phyloP scores from a whole-genome alignment of 2,888 invertebrate genomes.

The Caenorhabditis sinica region DNA sequence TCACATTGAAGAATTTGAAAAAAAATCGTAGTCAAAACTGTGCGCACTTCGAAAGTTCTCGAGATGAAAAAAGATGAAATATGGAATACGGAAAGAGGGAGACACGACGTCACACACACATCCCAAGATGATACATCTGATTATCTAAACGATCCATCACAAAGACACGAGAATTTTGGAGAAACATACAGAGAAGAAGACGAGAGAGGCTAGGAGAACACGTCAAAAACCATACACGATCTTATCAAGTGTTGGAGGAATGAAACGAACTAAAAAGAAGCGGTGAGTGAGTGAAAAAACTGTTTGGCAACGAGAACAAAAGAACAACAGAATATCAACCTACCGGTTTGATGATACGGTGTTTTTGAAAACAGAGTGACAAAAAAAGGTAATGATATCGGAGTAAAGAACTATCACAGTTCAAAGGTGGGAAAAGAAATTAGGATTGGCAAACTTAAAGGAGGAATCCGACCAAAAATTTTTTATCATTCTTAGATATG shows the following conservation, averaged over 20 bases:
- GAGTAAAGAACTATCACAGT: not conserved
- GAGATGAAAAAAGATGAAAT: conserved; percentile 31
- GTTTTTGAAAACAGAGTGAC: no score
- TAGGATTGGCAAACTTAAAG: no score
- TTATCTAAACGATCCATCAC: conserved; percentile 62
- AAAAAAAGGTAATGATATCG: no score
- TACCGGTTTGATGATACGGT: not conserved
- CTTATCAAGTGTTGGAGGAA: conserved; percentile 15
- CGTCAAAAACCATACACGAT: conserved; percentile 39
- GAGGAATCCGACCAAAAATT: no score
- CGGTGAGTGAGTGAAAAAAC: not conserved
- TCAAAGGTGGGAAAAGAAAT: not conserved
- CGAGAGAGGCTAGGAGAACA: not conserved
- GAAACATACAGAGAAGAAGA: not conserved
- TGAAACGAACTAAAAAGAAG: not conserved
- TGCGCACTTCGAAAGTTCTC: not conserved
- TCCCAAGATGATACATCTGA: conserved; percentile 24
- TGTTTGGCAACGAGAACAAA: not conserved
- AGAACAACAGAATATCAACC: not conserved
- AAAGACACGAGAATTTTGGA: conserved; percentile 9
- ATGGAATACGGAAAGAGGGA: conserved; percentile 19
- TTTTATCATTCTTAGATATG: no score
- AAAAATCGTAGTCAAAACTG: not conserved
- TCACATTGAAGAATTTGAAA: not conserved
- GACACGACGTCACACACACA: conserved; percentile 24